phyloP scores from a whole-genome alignment of 2,888 invertebrate species.

The Idaea aversata region DNA sequence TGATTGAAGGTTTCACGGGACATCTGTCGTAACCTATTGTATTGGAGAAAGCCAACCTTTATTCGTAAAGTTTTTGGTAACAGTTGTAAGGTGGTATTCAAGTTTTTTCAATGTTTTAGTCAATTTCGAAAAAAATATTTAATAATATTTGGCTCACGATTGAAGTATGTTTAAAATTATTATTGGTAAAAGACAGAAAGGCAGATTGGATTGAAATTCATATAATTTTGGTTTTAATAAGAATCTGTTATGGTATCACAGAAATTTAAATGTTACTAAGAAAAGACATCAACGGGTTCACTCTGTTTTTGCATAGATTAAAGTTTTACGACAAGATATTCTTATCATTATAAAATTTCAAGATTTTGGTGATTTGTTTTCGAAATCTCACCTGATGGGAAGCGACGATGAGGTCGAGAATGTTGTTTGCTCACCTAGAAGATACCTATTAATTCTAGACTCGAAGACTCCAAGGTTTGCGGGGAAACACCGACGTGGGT shows the following conservation, averaged over 20 bases:
- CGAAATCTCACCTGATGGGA: no score
- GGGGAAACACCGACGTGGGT: no score
- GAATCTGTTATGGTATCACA: neutral
- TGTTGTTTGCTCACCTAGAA: no score
- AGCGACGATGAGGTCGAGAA: no score
- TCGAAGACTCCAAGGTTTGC: no score
- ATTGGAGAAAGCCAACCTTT: slow-evolving; percentile 54
- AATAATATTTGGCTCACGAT: neutral
- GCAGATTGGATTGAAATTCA: neutral
- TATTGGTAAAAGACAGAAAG: neutral
- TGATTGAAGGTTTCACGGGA: slow-evolving; percentile 74
- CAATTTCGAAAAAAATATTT: neutral
- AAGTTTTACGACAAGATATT: neutral
- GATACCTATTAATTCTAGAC: no score
- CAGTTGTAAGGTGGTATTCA: slow-evolving; percentile 41
- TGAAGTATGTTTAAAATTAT: neutral
- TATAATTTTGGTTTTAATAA: neutral
- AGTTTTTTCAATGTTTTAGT: neutral
- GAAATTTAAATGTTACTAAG: slow-evolving; percentile 2
- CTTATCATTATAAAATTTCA: neutral
- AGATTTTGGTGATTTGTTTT: no score
- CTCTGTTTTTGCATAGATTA: neutral
- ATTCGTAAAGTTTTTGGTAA: slow-evolving; percentile 38
- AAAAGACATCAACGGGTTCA: slow-evolving; percentile 26
- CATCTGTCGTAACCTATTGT: slow-evolving; percentile 65